Base-by-base conservation (phyloP, 2,888 invertebrate species). In the Euzophera pinguis region DNA sequence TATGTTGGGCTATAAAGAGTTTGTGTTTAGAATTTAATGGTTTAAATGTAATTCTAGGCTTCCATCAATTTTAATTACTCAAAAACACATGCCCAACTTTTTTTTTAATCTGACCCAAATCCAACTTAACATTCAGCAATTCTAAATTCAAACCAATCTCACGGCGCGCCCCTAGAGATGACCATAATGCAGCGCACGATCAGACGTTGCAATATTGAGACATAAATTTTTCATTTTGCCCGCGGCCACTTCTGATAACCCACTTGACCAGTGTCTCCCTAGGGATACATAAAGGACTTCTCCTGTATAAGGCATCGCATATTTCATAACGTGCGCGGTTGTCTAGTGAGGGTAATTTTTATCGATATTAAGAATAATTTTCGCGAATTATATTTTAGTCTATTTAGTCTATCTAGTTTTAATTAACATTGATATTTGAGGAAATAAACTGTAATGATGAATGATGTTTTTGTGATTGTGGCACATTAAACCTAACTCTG, bases 211-310 rank as follows among this genome's bases (percentile, higher is more conserved):
- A 80, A 84, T 88, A 89, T 89, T 90, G 88, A 89, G 90, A 89
- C 89, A 89, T 90, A 88, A 88, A 90, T 90, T 87, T 90, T 90
- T 90, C 89, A 90, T 90, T 81, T 68, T 74, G 84, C 89, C 79
- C 69, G 73, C 77, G 85, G 88, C 78, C 81, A 78, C 79, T 81
- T 79, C 80, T 88, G 89, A 89, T 89, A 89, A 87, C 89, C 85
- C 76, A 83, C 89, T 89, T 88, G 89, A 88, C 88, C 88, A 83
- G 79, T 69, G 70, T 65, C 56, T 87, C 90, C 82, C 89, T 29
- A 34, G 87, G 85, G 90, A 85, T 86, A 73, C 89, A 90, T 90
- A 90, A 89, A 90, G 81, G 89, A 90, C 89, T 86, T 86, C 85
- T 80, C 80, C 70, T 79, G 81, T 87, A 83, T 88, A 88, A 90